phyloP scores from a whole-genome alignment of 2,888 invertebrate genomes.

The Ectropis crepuscularia region DNA sequence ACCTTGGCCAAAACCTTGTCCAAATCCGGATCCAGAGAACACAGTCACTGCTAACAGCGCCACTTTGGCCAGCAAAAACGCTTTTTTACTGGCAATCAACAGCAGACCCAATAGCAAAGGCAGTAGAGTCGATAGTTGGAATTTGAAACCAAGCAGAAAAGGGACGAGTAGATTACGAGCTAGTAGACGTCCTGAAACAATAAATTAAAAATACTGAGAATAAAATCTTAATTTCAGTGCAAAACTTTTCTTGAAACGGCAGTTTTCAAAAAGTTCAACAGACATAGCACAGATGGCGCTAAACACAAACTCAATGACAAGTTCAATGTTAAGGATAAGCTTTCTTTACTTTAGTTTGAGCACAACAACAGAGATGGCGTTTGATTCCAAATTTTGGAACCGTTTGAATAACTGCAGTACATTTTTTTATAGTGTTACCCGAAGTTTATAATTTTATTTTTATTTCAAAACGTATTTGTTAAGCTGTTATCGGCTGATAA shows the following conservation, averaged over 20 bases:
- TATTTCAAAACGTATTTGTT: too few relatives aligned
- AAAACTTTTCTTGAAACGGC: background rate
- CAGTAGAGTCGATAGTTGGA: slow-evolving; percentile 90
- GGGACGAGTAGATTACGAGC: slow-evolving; percentile 90
- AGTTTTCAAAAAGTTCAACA: slow-evolving; percentile 34
- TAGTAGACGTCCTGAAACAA: slow-evolving; percentile 88
- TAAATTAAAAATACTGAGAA: slow-evolving; percentile 15
- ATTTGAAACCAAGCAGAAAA: slow-evolving; percentile 91
- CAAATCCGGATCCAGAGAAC: slow-evolving; percentile 84
- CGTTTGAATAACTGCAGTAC: too few relatives aligned
- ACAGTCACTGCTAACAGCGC: slow-evolving; percentile 89
- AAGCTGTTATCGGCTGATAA: too few relatives aligned
- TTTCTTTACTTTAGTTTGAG: slow-evolving; percentile 46
- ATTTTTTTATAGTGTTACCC: too few relatives aligned
- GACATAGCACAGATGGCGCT: slow-evolving; percentile 54
- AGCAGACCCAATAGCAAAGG: slow-evolving; percentile 90
- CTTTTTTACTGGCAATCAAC: slow-evolving; percentile 90
- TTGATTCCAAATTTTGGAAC: slow-evolving; percentile 16
- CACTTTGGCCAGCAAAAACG: slow-evolving; percentile 89
- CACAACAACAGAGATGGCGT: slow-evolving; percentile 59
- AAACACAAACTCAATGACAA: slow-evolving; percentile 41
- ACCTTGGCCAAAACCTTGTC: slow-evolving; percentile 56
- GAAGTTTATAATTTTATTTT: too few relatives aligned
- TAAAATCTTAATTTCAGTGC: background rate
- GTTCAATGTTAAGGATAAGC: slow-evolving; percentile 52